These are phyloP conservation scores for Napeogenes inachia DNA, from an alignment of 2,888 invertebrate genomes.

Conservation along the genomic window DNA sequence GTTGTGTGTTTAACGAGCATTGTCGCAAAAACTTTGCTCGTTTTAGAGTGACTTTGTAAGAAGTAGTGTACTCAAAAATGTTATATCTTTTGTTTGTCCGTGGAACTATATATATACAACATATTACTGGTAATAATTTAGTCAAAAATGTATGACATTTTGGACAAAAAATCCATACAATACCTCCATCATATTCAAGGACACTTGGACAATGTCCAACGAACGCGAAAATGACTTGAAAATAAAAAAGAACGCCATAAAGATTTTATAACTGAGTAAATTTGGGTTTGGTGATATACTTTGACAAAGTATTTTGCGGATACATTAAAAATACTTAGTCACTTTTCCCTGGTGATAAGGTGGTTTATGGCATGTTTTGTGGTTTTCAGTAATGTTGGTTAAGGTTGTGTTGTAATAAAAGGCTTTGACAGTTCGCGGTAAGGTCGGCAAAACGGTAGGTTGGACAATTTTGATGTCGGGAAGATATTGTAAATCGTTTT, in stretches of 20 bases:
- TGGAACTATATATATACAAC: not conserved
- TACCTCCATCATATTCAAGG: slow-evolving; percentile 13
- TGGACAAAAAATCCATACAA: not conserved
- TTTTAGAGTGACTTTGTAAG: slow-evolving; percentile 1
- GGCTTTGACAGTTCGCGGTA: slow-evolving; percentile 74
- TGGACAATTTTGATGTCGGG: slow-evolving; percentile 67
- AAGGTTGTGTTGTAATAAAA: slow-evolving; percentile 49
- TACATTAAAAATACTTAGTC: not conserved
- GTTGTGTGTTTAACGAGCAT: slow-evolving; percentile 27
- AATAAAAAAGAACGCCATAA: slow-evolving; percentile 44
- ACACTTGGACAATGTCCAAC: slow-evolving; percentile 30
- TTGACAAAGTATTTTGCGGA: slow-evolving; percentile 32
- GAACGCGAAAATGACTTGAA: slow-evolving; percentile 36
- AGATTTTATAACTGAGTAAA: slow-evolving; percentile 69
- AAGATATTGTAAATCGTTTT: slow-evolving; percentile 66
- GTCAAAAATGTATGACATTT: not conserved
- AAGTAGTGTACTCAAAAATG: not conserved
- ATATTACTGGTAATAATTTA: not conserved
- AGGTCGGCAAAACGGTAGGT: slow-evolving; percentile 70
- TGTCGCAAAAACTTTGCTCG: slow-evolving; percentile 34
- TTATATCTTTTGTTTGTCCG: not conserved
- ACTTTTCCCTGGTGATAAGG: slow-evolving; percentile 29
- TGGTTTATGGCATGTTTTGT: slow-evolving; percentile 25
- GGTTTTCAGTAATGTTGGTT: slow-evolving; percentile 21
- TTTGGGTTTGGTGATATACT: slow-evolving; percentile 64